Evolutionary conservation across 2,797 vertebrate species (phyloP).

Genomic region (Acridotheres tristis): DNA sequence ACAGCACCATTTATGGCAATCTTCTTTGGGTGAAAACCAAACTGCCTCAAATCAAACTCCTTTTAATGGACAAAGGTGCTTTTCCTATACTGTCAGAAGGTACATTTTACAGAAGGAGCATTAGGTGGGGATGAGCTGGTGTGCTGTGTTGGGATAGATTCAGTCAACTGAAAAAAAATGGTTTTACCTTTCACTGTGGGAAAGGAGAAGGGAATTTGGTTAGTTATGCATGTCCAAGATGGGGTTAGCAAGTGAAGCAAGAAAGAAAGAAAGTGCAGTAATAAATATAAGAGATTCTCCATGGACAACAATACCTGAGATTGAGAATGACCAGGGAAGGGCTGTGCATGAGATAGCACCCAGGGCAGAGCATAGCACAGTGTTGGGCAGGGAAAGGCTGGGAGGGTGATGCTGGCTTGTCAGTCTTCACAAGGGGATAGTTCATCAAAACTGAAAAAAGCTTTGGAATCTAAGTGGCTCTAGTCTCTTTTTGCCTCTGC

Average conservation of each 20-base stretch:
- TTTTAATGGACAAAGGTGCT: neutral
- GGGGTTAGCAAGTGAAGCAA: neutral
- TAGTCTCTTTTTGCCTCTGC: neutral
- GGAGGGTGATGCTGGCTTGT: neutral
- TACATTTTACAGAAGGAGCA: neutral
- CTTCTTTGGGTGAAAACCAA: neutral
- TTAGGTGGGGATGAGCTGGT: neutral
- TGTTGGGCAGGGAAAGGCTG: neutral
- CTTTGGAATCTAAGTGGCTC: neutral
- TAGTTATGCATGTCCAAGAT: neutral
- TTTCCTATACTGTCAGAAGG: neutral
- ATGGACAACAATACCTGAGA: neutral
- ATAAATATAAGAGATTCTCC: neutral
- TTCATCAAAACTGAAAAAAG: neutral
- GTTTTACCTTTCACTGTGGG: neutral
- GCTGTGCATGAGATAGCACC: neutral
- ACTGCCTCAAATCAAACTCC: neutral
- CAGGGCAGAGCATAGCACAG: neutral
- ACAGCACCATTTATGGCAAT: neutral
- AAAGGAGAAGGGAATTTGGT: neutral
- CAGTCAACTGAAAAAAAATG: neutral
- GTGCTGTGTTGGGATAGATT: accelerated
- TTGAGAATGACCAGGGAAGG: neutral
- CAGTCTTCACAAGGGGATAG: neutral
- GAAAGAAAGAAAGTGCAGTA: neutral